Base-by-base conservation (phyloP, 2,888 invertebrate genomes). In the Amaurobius ferox region DNA sequence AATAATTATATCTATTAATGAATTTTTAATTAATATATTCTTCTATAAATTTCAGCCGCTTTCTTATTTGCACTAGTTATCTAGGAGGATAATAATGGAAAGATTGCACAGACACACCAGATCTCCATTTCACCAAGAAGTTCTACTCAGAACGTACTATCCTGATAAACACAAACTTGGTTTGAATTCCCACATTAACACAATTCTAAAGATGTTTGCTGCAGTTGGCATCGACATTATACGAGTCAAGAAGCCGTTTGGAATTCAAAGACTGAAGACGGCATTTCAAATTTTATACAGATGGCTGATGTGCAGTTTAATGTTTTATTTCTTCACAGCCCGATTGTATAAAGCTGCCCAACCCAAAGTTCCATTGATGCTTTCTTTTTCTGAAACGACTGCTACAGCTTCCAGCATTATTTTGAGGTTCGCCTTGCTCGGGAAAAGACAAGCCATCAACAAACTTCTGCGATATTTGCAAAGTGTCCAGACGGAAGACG, bases 281-380 rank as follows among this genome's bases (percentile, higher is more conserved):
- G 13, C 28, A 1, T 5, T 19, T 1, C 16, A 28, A 29, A 23
- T 19, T 11, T 3, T 61, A 9, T 70, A 70, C n/a, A 39, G 78
- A 6, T 78, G 78, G 68, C 2, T 61, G 0, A 61, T 78, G 35
- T 39, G 39, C 7, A 1, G 35, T 3, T 26, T 78, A 0, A 61
- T 78, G 68, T 2, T 32, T 0, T 78, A 78, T 35, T 55, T 55
- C n/a, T 39, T 78, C 0, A 39, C 70, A 11, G 78, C 78, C 32
- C 55, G 78, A 19, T n/a, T 78, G 9, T 78, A 78, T n/a, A 78
- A 78, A 28, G 78, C 78, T 0, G 30, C 68, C 0, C 61, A 61
- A 39, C 78, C 78, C 1, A 39, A 78, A 9, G 78, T 78, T 16
- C 78, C 78, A n/a, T 6, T 78, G 0, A 78, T 78, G 68, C 61